Evolutionary conservation across 1,140 invertebrate species (phyloP).

Genomic region (Tetramorium parvispinum): DNA sequence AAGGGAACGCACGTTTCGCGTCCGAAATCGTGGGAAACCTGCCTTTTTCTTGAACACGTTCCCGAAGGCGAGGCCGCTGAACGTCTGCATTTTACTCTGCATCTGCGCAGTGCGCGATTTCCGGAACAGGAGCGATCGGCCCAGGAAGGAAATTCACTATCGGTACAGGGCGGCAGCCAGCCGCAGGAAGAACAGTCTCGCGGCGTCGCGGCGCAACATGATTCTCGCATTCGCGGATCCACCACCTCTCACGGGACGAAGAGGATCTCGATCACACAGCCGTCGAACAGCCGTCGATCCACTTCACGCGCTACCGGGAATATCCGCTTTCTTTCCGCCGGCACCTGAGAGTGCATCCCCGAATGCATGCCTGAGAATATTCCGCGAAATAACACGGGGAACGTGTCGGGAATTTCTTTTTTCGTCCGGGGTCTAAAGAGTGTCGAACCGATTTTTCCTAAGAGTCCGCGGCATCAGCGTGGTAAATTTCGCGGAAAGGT

Average conservation of each 20-base stretch:
- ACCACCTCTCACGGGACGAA: constrained; percentile 3
- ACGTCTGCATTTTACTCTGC: constrained; percentile 79
- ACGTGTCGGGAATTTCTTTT: neutral
- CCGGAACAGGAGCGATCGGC: constrained; percentile 26
- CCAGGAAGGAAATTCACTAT: constrained; percentile 44
- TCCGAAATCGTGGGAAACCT: constrained; percentile 66
- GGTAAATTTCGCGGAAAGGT: neutral
- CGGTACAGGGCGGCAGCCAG: constrained; percentile 11
- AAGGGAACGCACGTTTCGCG: neutral
- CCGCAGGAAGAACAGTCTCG: constrained; percentile 40
- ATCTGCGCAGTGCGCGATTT: constrained; percentile 42
- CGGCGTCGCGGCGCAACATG: constrained; percentile 31
- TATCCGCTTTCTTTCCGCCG: constrained; percentile 44
- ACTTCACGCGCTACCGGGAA: constrained; percentile 33
- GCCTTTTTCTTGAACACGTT: constrained; percentile 82
- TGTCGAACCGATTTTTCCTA: neutral
- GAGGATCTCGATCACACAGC: constrained; percentile 42
- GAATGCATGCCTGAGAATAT: constrained; percentile 49
- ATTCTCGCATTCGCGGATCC: constrained; percentile 39
- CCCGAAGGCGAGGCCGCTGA: constrained; percentile 79
- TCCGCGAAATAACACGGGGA: constrained; percentile 11
- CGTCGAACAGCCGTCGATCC: constrained; percentile 29
- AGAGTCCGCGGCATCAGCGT: neutral
- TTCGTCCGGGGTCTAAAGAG: neutral
- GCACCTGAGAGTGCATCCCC: constrained; percentile 44